These are phyloP conservation scores for Meriones psammophilus DNA, from an alignment of 2,797 vertebrate genomes.

Conservation along the genomic window DNA sequence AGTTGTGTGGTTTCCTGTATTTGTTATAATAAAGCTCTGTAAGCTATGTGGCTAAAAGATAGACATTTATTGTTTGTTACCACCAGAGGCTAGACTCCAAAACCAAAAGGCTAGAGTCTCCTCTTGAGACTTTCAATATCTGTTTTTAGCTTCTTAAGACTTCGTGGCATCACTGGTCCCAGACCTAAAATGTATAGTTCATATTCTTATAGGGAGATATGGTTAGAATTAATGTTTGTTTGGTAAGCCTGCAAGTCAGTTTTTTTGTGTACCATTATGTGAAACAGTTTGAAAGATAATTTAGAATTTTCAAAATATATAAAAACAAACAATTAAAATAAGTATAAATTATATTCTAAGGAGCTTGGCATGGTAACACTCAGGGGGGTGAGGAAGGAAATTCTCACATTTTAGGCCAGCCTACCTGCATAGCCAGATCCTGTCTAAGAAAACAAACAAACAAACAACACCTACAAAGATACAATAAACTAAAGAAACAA, in stretches of 20 bases:
- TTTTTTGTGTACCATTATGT: constrained; percentile 44
- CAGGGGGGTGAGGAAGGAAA: background rate
- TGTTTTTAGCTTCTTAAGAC: background rate
- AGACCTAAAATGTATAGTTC: constrained; percentile 44
- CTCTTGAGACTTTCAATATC: background rate
- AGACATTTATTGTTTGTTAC: background rate
- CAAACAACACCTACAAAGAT: background rate
- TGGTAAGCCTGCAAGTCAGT: constrained; percentile 9
- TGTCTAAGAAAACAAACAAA: background rate
- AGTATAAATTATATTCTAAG: constrained; percentile 53
- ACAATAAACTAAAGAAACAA: background rate
- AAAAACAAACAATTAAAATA: constrained; percentile 66
- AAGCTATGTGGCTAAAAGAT: background rate
- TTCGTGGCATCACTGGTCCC: background rate
- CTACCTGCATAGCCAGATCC: background rate
- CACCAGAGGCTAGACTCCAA: background rate
- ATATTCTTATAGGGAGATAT: constrained; percentile 53
- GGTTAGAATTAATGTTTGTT: background rate
- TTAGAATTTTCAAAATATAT: constrained; percentile 53
- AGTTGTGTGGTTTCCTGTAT: background rate
- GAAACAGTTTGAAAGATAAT: constrained; percentile 59
- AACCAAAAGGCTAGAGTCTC: background rate
- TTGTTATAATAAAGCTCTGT: background rate
- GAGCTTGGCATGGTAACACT: background rate
- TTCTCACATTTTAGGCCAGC: background rate